These are phyloP conservation scores for Zygaena filipendulae DNA, from an alignment of 2,888 invertebrate species.

Conservation along the genomic window DNA sequence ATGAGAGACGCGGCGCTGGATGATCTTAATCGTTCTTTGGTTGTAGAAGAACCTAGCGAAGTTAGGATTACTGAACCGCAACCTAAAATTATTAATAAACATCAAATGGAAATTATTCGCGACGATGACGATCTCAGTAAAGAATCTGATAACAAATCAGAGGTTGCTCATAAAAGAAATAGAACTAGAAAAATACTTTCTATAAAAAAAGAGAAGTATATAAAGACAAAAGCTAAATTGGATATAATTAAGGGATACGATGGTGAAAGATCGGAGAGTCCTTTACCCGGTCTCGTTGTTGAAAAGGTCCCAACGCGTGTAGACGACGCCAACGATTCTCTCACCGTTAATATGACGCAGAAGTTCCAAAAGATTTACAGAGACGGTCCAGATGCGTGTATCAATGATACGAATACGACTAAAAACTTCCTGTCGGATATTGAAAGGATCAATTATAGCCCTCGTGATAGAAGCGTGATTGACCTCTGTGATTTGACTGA, in stretches of 20 bases:
- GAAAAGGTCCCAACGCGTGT: slow-evolving; percentile 24
- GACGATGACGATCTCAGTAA: slow-evolving; percentile 8
- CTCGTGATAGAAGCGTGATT: slow-evolving; percentile 18
- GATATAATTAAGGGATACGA: slow-evolving; percentile 14
- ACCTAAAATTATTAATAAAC: slow-evolving; percentile 19
- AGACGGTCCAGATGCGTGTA: slow-evolving; percentile 21
- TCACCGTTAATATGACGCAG: slow-evolving; percentile 27
- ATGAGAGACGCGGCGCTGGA: slow-evolving; percentile 31
- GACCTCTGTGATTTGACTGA: slow-evolving; percentile 19
- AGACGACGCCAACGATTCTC: slow-evolving; percentile 25
- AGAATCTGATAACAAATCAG: slow-evolving; percentile 9
- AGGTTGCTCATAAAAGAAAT: slow-evolving; percentile 16
- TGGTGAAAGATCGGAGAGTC: slow-evolving; percentile 33
- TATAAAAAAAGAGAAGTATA: slow-evolving; percentile 11
- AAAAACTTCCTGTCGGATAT: slow-evolving; percentile 32
- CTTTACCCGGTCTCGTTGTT: slow-evolving; percentile 40
- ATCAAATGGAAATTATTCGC: slow-evolving; percentile 29
- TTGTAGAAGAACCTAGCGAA: slow-evolving; percentile 16
- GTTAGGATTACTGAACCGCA: slow-evolving; percentile 18
- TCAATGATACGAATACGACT: slow-evolving; percentile 29
- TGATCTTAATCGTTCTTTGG: slow-evolving; percentile 32
- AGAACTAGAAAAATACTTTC: slow-evolving; percentile 13
- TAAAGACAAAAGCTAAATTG: slow-evolving; percentile 12
- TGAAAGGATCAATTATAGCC: slow-evolving; percentile 24
- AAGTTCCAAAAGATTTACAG: slow-evolving; percentile 32